Evolutionary conservation across 1,140 invertebrate species (phyloP), one percentile per base, ranked within the genome.

Genomic region (Sycophila sp.): DNA sequence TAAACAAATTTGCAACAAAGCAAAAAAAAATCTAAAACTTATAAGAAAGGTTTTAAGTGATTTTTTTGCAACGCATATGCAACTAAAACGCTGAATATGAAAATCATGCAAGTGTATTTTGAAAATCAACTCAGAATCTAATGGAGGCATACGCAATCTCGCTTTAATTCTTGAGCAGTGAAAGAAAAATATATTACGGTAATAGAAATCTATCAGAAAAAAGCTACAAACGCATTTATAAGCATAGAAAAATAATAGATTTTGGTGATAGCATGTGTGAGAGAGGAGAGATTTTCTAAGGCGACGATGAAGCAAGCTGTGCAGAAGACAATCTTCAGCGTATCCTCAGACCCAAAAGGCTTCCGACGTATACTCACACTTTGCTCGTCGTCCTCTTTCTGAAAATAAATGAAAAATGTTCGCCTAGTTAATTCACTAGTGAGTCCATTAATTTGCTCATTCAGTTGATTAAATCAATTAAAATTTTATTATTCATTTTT

Each of bases 301-400:
- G 34, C 36, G 77, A 77, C 68, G 76, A 78, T 75, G 80, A 80
- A 73, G 71, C 70, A 83, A 83, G 79, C 80, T 76, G 79, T 83
- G 80, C 74, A 80, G 76, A 84, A 76, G 76, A 75, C 78, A 72
- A 80, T 77, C 72, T 71, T 78, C 75, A 81, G 75, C 75, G 78
- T 72, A 65, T 78, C 73, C 58, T 73, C 63, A 73, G 75, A 75
- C 49, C 42, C 72, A 71, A 75, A 75, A 65, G 65, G 60, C 72
- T 76, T 70, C 74, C 72, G 62, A 72, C 32, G 73, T 73, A 81
- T 86, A 88, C 87, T 87, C 83, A 88, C 86, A 77, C 76, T 82
- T 81, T 84, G 80, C 49, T 82, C 77, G 74, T 80, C 73, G 77
- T 74, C 83, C 69, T 83, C 80, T 79, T 83, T 84, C 86, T 87